A percentile compares a stretch with the other conserved stretches of the same genome.
Evolutionary conservation across 2,888 invertebrate species (phyloP).

Genomic region (Melolontha melolontha): DNA sequence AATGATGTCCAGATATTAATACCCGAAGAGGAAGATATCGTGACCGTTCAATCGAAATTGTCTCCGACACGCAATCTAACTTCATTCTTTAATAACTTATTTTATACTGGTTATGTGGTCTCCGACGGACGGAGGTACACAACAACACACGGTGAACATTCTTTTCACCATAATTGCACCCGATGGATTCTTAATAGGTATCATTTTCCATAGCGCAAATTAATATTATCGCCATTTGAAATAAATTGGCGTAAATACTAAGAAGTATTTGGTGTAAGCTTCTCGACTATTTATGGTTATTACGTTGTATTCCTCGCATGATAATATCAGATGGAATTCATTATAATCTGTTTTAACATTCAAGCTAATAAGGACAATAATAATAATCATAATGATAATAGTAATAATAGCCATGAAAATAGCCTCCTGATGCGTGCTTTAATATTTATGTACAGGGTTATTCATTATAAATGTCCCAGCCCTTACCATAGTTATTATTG

Average conservation of each 20-base stretch:
- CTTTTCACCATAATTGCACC: conserved; percentile 29
- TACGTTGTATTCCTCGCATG: conserved; percentile 20
- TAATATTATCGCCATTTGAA: conserved; percentile 34
- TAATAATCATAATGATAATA: too few species aligned
- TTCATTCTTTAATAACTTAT: conserved; percentile 48
- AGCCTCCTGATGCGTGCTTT: too few species aligned
- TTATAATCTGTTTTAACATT: too few species aligned
- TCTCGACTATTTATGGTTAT: conserved; percentile 16
- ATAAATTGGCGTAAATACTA: conserved; percentile 36
- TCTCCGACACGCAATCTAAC: conserved; percentile 47
- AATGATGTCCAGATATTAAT: conserved; percentile 42
- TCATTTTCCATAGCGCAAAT: conserved; percentile 38
- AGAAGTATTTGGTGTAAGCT: conserved; percentile 1
- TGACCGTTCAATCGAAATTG: conserved; percentile 48
- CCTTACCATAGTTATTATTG: too few species aligned
- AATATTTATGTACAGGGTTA: too few species aligned
- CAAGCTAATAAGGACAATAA: too few species aligned
- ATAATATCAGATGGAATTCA: conserved; percentile 16
- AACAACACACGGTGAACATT: conserved; percentile 6
- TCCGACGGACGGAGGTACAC: conserved; percentile 1
- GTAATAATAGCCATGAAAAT: too few species aligned
- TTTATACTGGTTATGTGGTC: conserved; percentile 27
- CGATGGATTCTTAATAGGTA: conserved; percentile 38
- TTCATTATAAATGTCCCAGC: too few species aligned
- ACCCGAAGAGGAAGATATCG: conserved; percentile 44